These are phyloP conservation scores for Choreutis nemorana DNA, from an alignment of 2,888 invertebrate genomes.

Conservation along the genomic window DNA sequence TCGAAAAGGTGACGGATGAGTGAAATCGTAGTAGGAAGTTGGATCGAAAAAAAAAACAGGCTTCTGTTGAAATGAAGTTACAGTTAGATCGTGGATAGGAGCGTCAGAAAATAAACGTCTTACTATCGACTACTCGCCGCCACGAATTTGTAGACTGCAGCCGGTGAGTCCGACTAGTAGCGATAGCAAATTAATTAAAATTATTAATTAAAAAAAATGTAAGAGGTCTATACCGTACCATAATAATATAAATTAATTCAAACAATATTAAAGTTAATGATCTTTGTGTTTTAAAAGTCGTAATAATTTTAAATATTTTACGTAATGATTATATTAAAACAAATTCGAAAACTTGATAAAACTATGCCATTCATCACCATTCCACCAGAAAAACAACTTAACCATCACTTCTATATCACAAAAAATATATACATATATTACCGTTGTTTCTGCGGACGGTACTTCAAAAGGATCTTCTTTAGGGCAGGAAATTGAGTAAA, in stretches of 20 bases:
- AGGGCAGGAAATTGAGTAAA: constrained; percentile 63
- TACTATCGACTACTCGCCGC: constrained; percentile 47
- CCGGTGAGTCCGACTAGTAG: too few relatives aligned
- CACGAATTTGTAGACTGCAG: constrained; percentile 52
- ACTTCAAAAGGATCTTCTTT: constrained; percentile 29
- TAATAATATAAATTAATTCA: neutral
- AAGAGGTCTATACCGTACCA: neutral
- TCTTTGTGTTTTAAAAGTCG: neutral
- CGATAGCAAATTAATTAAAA: neutral
- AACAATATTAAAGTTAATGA: neutral
- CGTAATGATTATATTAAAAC: too few relatives aligned
- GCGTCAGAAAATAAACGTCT: constrained; percentile 57
- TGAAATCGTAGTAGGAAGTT: too few relatives aligned
- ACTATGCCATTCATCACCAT: too few relatives aligned
- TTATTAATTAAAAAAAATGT: neutral
- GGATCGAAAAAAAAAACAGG: too few relatives aligned
- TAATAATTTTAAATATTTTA: neutral
- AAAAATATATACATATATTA: too few relatives aligned
- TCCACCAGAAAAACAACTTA: too few relatives aligned
- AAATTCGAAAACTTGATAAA: too few relatives aligned
- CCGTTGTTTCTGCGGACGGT: neutral
- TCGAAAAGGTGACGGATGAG: too few relatives aligned
- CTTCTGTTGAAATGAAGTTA: too few relatives aligned
- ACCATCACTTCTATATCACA: too few relatives aligned
- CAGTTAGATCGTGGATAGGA: neutral